These are phyloP conservation scores for Torymus tubicola DNA, from an alignment of 2,888 invertebrate genomes.

Conservation along the genomic window DNA sequence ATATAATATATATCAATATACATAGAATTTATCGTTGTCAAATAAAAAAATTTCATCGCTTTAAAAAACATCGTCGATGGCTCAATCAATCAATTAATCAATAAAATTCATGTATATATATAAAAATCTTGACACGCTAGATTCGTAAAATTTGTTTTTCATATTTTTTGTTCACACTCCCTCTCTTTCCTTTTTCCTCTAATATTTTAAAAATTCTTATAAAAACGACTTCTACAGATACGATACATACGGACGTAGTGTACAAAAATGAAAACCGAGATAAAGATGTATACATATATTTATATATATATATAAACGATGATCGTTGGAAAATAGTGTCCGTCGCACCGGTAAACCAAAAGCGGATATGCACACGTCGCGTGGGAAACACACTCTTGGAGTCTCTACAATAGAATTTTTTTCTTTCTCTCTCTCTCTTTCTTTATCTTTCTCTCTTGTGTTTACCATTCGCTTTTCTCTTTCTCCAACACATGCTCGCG, in stretches of 20 bases:
- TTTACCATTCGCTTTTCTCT: slow-evolving; percentile 21
- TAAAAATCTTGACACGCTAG: slow-evolving; percentile 46
- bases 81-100: slow-evolving; percentile 25
- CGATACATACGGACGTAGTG: slow-evolving; percentile 12
- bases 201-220: slow-evolving; percentile 34
- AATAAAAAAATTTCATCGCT: slow-evolving; percentile 40
- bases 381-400: slow-evolving; percentile 24
- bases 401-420: slow-evolving; percentile 26
- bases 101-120: slow-evolving; percentile 47
- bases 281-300: background rate
- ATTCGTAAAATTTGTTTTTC: slow-evolving; percentile 28
- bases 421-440: slow-evolving; percentile 28
- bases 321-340: background rate
- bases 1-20: slow-evolving; percentile 33
- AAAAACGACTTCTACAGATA: slow-evolving; percentile 29
- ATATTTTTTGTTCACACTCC: slow-evolving; percentile 13
- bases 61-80: slow-evolving; percentile 26
- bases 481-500: slow-evolving; percentile 57
- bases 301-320: too few species aligned
- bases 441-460: slow-evolving; percentile 5
- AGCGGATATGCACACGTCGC: background rate
- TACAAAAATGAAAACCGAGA: slow-evolving; percentile 26
- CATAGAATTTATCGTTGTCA: slow-evolving; percentile 41
- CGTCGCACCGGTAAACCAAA: background rate
- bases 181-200: too few species aligned